Percentiles rank a stretch among this genome's conserved stretches.
phyloP scores from a whole-genome alignment of 2,888 invertebrate species.

The Caenorhabditis sp. region DNA sequence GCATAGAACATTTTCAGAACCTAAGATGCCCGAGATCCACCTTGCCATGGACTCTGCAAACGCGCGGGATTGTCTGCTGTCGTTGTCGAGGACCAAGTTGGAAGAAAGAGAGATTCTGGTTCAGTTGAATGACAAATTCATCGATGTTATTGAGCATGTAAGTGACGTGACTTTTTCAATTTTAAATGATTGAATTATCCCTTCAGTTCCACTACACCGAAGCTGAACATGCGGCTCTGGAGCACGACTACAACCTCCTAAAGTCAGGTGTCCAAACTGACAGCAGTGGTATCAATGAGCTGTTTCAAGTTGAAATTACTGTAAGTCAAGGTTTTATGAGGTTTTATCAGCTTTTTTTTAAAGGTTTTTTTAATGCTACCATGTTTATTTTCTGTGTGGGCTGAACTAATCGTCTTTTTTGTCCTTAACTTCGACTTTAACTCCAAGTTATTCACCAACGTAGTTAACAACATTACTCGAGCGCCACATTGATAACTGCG shows the following conservation, averaged over 20 bases:
- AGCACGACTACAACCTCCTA: conserved; percentile 52
- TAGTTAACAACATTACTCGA: background rate
- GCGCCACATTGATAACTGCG: conserved; percentile 19
- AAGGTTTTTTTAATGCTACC: background rate
- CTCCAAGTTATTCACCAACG: too few relatives aligned
- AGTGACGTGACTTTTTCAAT: conserved; percentile 1
- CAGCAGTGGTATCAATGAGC: conserved; percentile 39
- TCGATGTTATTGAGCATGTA: conserved; percentile 59
- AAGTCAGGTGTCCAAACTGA: conserved; percentile 46
- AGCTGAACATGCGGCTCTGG: conserved; percentile 46
- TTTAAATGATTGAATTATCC: background rate
- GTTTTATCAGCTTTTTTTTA: background rate
- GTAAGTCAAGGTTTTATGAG: too few relatives aligned
- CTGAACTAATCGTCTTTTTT: too few relatives aligned
- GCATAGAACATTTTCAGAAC: conserved; percentile 24
- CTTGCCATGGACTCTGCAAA: conserved; percentile 35
- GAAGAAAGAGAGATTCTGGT: conserved; percentile 41
- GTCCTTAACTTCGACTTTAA: too few relatives aligned
- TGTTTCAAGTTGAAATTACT: conserved; percentile 42
- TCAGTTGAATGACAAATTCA: conserved; percentile 51
- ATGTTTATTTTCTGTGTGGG: conserved; percentile 40
- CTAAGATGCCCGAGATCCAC: background rate
- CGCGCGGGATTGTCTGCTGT: conserved; percentile 42
- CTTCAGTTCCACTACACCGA: conserved; percentile 54
- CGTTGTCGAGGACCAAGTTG: conserved; percentile 25